Evolutionary conservation across 2,113 vertebrate genomes (phyloP).

Genomic region (Merops nubicus): DNA sequence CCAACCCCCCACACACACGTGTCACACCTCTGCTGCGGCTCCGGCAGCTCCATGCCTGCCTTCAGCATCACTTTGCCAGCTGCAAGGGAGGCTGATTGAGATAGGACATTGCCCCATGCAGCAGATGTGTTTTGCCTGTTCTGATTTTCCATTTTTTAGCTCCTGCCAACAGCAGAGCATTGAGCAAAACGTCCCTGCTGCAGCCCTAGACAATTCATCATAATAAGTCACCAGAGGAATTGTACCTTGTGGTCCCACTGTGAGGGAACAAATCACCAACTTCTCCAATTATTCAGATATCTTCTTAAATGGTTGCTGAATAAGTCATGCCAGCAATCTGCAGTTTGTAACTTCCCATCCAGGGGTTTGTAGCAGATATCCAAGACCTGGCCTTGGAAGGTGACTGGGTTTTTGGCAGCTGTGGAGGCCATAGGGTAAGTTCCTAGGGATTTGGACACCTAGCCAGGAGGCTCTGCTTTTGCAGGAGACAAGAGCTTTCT

Average conservation of each 20-base stretch:
- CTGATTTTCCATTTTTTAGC: slow-evolving; percentile 44
- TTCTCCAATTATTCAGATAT: slow-evolving; percentile 35
- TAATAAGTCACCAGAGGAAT: slow-evolving; percentile 7
- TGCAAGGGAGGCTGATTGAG: not conserved
- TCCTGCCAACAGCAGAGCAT: not conserved
- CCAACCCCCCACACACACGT: fast-evolving
- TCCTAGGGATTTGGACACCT: not conserved
- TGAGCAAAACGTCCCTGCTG: slow-evolving; percentile 18
- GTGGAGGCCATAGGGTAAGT: not conserved
- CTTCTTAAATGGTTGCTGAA: slow-evolving; percentile 39
- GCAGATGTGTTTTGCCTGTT: not conserved
- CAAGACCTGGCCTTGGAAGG: not conserved
- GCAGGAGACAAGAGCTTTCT: not conserved
- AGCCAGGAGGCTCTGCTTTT: not conserved
- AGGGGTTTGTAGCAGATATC: not conserved
- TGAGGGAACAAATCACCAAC: slow-evolving; percentile 45
- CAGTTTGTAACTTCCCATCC: not conserved
- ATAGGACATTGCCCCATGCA: not conserved
- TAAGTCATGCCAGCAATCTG: slow-evolving; percentile 33
- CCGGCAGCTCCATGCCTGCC: not conserved
- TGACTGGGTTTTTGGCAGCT: not conserved
- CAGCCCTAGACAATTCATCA: not conserved
- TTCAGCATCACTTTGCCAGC: not conserved
- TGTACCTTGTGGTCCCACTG: slow-evolving; percentile 36
- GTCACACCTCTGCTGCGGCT: fast-evolving